Evolutionary conservation across 2,113 vertebrate genomes (phyloP).

Genomic region (crab-eating macaque (Macaca fascicularis)): T2T-MFA8v1.1 NC_088387.1:37582501-37583000

Average conservation of each 20-base stretch:
- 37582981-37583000: background rate
- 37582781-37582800: background rate
- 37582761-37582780: background rate
- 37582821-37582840: background rate
- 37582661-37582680: background rate
- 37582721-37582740: background rate
- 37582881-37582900: background rate
- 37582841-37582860: background rate
- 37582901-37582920: background rate
- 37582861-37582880: background rate
- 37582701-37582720: background rate
- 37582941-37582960: background rate
- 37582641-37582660: background rate
- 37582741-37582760: background rate
- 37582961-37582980: background rate
- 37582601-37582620: background rate
- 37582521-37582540: background rate
- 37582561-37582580: background rate
- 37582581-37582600: background rate
- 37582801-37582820: background rate
- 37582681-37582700: background rate
- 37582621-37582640: background rate
- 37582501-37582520: background rate
- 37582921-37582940: background rate
- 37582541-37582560: background rate